A percentile compares a stretch with the other conserved stretches of the same genome.
These are phyloP conservation scores for Leptodactylus fuscus DNA, from an alignment of 2,113 vertebrate genomes.

Conservation along the genomic window DNA sequence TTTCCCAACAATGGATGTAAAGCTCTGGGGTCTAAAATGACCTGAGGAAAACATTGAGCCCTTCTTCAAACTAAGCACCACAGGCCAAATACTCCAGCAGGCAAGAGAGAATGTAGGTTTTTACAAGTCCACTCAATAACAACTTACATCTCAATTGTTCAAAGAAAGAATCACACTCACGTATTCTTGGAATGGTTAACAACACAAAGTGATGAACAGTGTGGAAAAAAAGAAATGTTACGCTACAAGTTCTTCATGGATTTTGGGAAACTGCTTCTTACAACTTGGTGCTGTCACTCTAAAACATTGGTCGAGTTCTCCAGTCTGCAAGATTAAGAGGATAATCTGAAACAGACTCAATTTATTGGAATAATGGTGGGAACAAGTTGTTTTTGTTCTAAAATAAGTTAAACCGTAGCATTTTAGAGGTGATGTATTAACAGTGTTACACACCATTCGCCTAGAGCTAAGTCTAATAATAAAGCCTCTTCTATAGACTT, in stretches of 20 bases:
- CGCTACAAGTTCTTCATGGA: not conserved
- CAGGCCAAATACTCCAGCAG: no score
- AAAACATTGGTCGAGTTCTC: not conserved
- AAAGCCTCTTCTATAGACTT: conserved; percentile 19
- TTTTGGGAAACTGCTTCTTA: not conserved
- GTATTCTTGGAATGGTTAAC: no score
- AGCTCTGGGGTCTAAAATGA: no score
- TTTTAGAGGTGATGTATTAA: conserved; percentile 27
- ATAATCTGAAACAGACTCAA: conserved; percentile 9
- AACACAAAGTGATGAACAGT: no score
- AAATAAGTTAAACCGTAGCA: not conserved
- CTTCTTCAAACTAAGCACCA: no score
- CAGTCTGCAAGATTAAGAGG: conserved; percentile 14
- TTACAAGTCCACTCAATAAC: no score
- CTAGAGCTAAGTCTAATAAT: conserved; percentile 31
- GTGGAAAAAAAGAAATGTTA: no score
- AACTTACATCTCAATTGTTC: no score
- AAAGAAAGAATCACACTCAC: no score
- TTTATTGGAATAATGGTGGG: conserved; percentile 21
- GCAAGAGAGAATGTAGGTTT: no score
- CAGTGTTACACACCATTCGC: not conserved
- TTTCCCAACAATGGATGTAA: no score
- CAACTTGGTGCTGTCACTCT: not conserved
- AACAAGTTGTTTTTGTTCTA: conserved; percentile 49
- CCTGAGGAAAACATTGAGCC: no score